Evolutionary conservation across 2,113 vertebrate genomes (phyloP), one percentile per base, ranked within the genome.

Genomic region (Desmodus rotundus): DNA sequence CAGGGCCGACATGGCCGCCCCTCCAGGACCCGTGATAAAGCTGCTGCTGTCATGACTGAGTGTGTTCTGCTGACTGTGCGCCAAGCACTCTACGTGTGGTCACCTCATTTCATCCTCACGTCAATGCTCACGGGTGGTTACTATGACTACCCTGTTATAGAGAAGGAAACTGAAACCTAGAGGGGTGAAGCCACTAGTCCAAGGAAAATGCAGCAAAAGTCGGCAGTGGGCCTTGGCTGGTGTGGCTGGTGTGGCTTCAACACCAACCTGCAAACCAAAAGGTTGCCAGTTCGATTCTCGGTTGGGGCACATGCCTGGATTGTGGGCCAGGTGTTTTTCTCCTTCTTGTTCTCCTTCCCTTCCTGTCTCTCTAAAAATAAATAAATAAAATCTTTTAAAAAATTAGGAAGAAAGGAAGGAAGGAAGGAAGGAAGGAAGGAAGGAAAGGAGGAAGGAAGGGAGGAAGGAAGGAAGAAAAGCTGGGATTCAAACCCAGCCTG

Each of bases 81-180:
- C 89, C 70, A 41, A 68, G 65, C 15, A 1, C 52, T 19, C 54
- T 19, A 76, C 2, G 9, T 41, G 50, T 52, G 47, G 36, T 28
- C 36, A 0, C 1, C 38, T 65, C 17, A 4, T 33, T 26, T 58
- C 82, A 58, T 15, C 78, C 82, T 7, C 70, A 24, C 1, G 22
- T 67, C 82, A 63, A 1, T 68, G 80, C 76, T 36, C 31, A 3
- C 2, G 50, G 81, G 20, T 4, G 45, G 76, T 87, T 68, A 38
- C 95, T 95, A 78, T 63, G 78, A 70, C 86, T 93, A 90, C 73
- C 28, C 12, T 78, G 58, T 50, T 3, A 16, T 14, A 87, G 91
- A 96, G 91, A 94, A 95, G 88, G 54, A 77, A 43, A 33, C 56
- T 17, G 26, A 67, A 84, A 67, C 65, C 43, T 41, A 22, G 72